Percentiles rank a stretch among this genome's conserved stretches.
Conservation (phyloP, 1,140 invertebrate genomes). For the Drosophila cardini region DNA sequence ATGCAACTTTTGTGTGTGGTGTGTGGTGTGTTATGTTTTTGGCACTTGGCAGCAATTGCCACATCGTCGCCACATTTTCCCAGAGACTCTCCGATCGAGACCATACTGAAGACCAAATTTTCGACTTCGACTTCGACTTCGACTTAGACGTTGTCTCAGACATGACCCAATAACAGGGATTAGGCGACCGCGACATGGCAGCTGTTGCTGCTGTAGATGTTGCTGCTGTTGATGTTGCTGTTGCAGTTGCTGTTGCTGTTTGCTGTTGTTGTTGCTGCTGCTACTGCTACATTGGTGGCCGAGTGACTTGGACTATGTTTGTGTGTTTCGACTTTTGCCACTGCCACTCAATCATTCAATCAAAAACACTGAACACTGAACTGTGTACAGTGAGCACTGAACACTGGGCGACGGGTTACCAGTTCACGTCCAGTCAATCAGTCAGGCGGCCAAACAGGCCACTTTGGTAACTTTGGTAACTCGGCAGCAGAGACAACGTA, state of each 20-base stretch:
- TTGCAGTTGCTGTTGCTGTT: not conserved
- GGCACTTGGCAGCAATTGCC: constrained; percentile 77
- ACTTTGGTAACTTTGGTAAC: not conserved
- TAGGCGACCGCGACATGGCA: constrained; percentile 57
- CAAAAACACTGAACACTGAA: constrained; percentile 37
- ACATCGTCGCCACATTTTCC: constrained; percentile 81
- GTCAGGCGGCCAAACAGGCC: constrained; percentile 41
- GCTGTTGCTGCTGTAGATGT: constrained; percentile 24
- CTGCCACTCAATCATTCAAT: constrained; percentile 80
- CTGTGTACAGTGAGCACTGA: constrained; percentile 2
- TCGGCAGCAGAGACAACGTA: constrained; percentile 13
- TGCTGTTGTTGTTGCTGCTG: constrained; percentile 11
- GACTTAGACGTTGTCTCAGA: constrained; percentile 31
- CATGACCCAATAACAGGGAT: constrained; percentile 81
- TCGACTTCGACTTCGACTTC: not conserved
- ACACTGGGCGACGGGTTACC: constrained; percentile 29
- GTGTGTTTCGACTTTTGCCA: constrained; percentile 58
- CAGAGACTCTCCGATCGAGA: constrained; percentile 59
- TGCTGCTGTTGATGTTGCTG: not conserved
- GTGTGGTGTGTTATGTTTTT: constrained; percentile 80
- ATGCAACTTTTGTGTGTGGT: constrained; percentile 45
- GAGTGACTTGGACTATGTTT: constrained; percentile 29
- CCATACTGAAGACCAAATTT: constrained; percentile 11
- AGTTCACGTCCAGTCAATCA: constrained; percentile 71
- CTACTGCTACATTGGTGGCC: not conserved